Evolutionary conservation across 1,140 invertebrate species (phyloP), one percentile per base, ranked within the genome.

Genomic region (Drosophila arizonae): DNA sequence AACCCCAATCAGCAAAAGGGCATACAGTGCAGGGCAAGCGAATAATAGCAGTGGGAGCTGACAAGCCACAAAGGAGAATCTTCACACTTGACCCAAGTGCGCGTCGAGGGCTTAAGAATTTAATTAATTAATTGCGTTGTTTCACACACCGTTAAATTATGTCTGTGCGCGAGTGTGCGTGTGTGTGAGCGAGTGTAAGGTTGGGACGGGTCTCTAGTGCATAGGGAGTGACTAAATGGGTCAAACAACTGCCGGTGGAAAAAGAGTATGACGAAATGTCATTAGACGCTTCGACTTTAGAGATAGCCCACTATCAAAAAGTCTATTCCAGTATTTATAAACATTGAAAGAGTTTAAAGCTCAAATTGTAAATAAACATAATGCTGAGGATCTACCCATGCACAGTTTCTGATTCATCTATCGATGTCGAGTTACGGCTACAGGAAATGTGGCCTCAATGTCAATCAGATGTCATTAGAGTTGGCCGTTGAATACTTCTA

Each of bases 121-220:
- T 87, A 87, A 87, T 87, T 87, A 87, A 87, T 88, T 87, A 88
- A 87, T 82, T 88, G 76, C 76, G 66, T 70, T 87, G 70, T 67
- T 58, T 26, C 62, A 51, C 73, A 76, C 70, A 78, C 55, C 75
- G 61, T 52, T 60, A 72, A 63, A 54, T 55, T 50, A n/a, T 30
- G 39, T 30, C 28, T 30, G 33, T 33, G 33, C 1, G 33, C 33
- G n/a, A 50, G 8, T 17, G 33, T 8, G 33, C 1, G 8, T 28
- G 39, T 30, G 36, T 39, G 36, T 39, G 36, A 11, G n/a, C 24
- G 11, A 13, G 33, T 39, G 33, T 9, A 56, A 17, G 26, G n/a
- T 30, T 3, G 21, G 1, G 11, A 3, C 15, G 64, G 17, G 11
- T 10, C 24, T 46, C 63, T 30, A 41, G 45, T 21, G 30, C 24